phyloP scores from a whole-genome alignment of 2,113 vertebrate species.

The Baryphthengus martii region DNA sequence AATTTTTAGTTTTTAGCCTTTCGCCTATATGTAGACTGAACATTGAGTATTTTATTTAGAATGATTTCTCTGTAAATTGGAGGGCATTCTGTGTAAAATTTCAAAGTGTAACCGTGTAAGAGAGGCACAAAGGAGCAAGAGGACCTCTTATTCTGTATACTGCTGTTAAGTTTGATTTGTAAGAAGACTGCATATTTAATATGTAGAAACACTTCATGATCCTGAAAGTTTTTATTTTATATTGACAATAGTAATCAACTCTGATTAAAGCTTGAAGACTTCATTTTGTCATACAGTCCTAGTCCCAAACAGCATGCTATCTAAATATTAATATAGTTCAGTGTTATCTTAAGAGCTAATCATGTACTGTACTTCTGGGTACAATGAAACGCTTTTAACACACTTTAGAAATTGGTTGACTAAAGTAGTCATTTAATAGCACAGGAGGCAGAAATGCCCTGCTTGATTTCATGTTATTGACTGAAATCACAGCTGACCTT shows the following conservation, averaged over 20 bases:
- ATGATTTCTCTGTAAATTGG: not conserved
- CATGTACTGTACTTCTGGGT: not conserved
- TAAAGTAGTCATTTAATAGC: not conserved
- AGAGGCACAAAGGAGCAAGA: not conserved
- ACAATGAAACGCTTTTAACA: not conserved
- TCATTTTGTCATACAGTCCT: not conserved
- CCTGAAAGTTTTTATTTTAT: not conserved
- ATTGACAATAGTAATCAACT: not conserved
- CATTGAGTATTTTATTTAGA: not conserved
- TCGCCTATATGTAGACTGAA: not conserved
- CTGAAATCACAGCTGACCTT: not conserved
- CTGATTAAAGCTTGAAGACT: not conserved
- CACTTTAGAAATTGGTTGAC: not conserved
- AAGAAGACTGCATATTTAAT: not conserved
- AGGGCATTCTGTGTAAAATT: not conserved
- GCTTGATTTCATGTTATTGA: not conserved
- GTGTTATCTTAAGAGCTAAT: not conserved
- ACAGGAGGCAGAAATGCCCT: not conserved
- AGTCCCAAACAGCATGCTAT: not conserved
- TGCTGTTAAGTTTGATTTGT: not conserved
- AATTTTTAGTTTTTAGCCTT: not conserved
- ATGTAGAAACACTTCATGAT: not conserved
- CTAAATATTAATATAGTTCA: not conserved
- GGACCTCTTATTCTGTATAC: not conserved
- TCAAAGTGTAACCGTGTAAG: not conserved